These are phyloP conservation scores for Balanococcus diminutus DNA, from an alignment of 2,888 invertebrate species.

Conservation along the genomic window DNA sequence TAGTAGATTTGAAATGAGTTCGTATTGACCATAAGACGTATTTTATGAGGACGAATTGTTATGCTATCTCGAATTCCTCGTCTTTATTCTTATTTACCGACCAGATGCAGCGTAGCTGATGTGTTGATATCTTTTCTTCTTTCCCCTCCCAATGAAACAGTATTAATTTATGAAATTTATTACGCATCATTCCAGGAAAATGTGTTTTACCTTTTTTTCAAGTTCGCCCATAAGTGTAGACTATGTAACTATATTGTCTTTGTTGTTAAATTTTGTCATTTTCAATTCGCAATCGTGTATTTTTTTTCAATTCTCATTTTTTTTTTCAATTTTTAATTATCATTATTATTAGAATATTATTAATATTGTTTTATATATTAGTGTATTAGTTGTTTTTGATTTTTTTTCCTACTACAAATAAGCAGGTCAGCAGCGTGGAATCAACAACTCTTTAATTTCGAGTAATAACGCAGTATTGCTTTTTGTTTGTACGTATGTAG, in stretches of 20 bases:
- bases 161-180: neutral
- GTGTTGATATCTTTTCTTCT: neutral
- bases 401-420: neutral
- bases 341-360: neutral
- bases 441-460: neutral
- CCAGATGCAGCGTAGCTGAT: neutral
- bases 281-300: neutral
- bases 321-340: neutral
- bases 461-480: neutral
- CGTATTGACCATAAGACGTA: neutral
- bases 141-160: neutral
- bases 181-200: conserved; percentile 5
- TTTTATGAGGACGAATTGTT: neutral
- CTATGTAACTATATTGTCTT: neutral
- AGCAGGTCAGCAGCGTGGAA: neutral
- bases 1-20: conserved; percentile 41
- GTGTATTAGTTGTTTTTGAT: neutral
- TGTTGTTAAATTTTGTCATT: neutral
- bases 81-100: neutral
- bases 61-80: too few species aligned
- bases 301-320: too few species aligned
- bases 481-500: neutral
- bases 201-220: neutral
- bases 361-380: neutral
- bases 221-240: neutral